Evolutionary conservation across 2,888 invertebrate species (phyloP).

Genomic region (Lepetodrilus schrolli): DNA sequence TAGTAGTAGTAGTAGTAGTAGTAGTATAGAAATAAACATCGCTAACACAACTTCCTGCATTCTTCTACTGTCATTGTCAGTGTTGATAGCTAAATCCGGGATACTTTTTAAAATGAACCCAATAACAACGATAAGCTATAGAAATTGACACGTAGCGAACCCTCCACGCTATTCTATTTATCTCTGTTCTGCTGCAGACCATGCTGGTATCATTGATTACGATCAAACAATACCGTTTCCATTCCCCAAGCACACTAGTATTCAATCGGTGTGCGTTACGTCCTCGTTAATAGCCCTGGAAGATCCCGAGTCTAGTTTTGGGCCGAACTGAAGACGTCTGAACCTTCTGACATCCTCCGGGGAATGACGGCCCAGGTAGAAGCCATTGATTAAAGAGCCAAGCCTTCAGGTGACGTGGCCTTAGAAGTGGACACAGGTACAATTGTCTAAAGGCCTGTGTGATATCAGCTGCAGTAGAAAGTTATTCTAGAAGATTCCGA

Average conservation of each 20-base stretch:
- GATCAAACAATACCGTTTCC: conserved; percentile 5
- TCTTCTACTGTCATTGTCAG: too few species aligned
- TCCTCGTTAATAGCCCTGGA: not conserved
- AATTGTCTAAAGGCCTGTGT: not conserved
- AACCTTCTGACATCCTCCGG: too few species aligned
- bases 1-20: not conserved
- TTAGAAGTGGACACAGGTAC: not conserved
- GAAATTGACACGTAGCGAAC: conserved; percentile 4
- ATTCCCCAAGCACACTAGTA: not conserved
- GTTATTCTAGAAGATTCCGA: conserved; percentile 1
- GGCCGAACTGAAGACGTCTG: too few species aligned
- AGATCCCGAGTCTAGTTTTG: not conserved
- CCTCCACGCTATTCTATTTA: not conserved
- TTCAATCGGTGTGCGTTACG: not conserved
- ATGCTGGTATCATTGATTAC: not conserved
- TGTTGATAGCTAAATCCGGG: too few species aligned
- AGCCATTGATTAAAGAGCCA: not conserved
- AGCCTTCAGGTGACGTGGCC: not conserved
- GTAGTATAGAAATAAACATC: too few species aligned
- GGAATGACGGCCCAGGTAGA: not conserved
- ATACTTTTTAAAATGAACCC: conserved; percentile 1
- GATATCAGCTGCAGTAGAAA: not conserved
- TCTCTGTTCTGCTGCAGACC: not conserved
- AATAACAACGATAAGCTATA: not conserved
- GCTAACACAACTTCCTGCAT: too few species aligned